A percentile compares a stretch with the other conserved stretches of the same genome.
phyloP scores from a whole-genome alignment of 2,797 vertebrate genomes.

The Coranthus polyacanthus region DNA sequence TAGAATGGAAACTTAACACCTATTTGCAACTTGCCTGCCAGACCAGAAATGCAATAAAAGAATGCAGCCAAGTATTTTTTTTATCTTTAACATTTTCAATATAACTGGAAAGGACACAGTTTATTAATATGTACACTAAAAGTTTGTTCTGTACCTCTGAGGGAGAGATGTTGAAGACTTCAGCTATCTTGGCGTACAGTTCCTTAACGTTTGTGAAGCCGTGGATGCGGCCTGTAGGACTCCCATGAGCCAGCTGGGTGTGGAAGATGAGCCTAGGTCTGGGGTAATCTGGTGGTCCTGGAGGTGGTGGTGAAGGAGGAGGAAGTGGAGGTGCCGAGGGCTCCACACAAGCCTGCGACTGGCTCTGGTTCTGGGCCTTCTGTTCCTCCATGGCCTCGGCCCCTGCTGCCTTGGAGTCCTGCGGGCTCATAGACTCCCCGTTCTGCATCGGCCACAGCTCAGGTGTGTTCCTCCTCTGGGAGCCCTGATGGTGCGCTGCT shows the following conservation, averaged over 20 bases:
- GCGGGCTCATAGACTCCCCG: slow-evolving; percentile 83
- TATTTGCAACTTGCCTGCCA: slow-evolving; percentile 8
- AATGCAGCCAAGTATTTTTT: not conserved
- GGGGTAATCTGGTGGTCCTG: slow-evolving; percentile 76
- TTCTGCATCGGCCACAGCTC: slow-evolving; percentile 89
- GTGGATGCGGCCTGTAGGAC: slow-evolving; percentile 93
- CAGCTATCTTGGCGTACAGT: slow-evolving; percentile 95
- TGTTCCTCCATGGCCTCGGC: slow-evolving; percentile 64
- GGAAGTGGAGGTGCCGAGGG: slow-evolving; percentile 66
- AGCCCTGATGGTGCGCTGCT: slow-evolving; percentile 76
- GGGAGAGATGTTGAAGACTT: slow-evolving; percentile 94
- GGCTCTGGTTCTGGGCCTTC: slow-evolving; percentile 58
- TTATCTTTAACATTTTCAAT: not conserved
- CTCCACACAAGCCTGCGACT: slow-evolving; percentile 39
- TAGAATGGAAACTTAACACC: slow-evolving; percentile 61
- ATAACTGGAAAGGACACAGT: not conserved
- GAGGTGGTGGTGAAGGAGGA: slow-evolving; percentile 78
- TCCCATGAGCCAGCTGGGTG: slow-evolving; percentile 96
- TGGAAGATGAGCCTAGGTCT: slow-evolving; percentile 95
- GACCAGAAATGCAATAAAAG: slow-evolving; percentile 21
- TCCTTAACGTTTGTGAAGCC: slow-evolving; percentile 98
- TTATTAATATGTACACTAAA: slow-evolving; percentile 1
- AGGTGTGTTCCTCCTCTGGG: slow-evolving; percentile 65
- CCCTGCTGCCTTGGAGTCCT: slow-evolving; percentile 66
- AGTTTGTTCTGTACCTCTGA: slow-evolving; percentile 89